Percentiles rank a stretch among this genome's conserved stretches.
Conservation (phyloP, 2,888 invertebrate genomes). For the Aspidapion aeneum region DNA sequence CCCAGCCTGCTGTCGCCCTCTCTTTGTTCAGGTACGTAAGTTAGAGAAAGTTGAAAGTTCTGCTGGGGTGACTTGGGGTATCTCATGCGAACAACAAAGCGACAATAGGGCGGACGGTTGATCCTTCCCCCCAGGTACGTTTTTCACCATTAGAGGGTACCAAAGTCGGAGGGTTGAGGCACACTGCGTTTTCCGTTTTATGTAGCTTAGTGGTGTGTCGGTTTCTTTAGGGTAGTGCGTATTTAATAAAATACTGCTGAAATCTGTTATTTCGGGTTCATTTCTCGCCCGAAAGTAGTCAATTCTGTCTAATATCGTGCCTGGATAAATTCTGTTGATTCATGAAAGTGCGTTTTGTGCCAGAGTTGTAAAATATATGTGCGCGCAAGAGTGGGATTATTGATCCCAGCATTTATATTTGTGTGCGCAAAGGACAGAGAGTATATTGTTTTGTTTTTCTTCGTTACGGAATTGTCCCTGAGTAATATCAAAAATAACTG, state of each 20-base stretch:
- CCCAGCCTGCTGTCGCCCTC: neutral
- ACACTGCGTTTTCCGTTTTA: neutral
- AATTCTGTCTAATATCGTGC: neutral
- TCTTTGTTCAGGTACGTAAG: neutral
- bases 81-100: neutral
- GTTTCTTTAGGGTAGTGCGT: neutral
- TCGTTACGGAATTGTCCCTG: no score
- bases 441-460: no score
- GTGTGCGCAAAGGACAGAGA: neutral
- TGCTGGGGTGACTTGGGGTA: neutral
- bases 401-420: neutral
- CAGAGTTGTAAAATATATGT: neutral
- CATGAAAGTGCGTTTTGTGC: neutral
- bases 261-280: neutral
- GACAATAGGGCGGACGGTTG: neutral
- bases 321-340: neutral
- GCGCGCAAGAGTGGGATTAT: neutral
- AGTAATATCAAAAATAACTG: no score
- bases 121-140: constrained; percentile 23
- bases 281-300: neutral
- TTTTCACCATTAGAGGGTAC: constrained; percentile 23
- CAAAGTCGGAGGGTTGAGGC: constrained; percentile 13
- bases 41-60: neutral
- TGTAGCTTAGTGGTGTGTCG: neutral
- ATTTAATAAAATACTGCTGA: no score